Conservation (phyloP, 2,113 vertebrate genomes). For the Coreoperca whiteheadi region DNA sequence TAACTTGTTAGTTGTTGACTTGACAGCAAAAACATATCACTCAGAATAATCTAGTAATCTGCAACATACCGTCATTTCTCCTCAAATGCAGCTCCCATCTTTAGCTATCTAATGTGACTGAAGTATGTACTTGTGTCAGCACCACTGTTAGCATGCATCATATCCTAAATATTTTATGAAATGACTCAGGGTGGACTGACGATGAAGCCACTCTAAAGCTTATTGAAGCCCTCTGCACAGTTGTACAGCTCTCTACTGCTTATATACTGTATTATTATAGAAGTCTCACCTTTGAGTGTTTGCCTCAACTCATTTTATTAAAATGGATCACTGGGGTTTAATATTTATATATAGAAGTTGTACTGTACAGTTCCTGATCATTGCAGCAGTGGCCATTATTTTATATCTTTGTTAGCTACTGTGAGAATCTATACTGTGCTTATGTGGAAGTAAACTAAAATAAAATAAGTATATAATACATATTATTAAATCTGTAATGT, state of each 20-base stretch:
- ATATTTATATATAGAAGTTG: conserved; percentile 25
- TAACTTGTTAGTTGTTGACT: not conserved
- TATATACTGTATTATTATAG: not conserved
- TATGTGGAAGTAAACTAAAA: not conserved
- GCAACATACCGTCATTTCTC: not conserved
- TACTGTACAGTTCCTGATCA: not conserved
- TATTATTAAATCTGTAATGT: not conserved
- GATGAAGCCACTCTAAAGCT: conserved; percentile 34
- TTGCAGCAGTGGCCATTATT: not conserved
- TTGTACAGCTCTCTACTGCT: conserved; percentile 22
- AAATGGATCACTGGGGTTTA: conserved; percentile 29
- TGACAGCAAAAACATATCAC: not conserved
- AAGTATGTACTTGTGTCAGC: conserved; percentile 46
- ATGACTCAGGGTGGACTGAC: conserved; percentile 31
- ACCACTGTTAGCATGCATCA: conserved; percentile 42
- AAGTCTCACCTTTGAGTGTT: conserved; percentile 8
- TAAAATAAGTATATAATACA: not conserved
- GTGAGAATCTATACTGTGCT: not conserved
- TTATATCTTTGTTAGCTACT: not conserved
- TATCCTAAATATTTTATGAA: conserved; percentile 66
- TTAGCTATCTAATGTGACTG: conserved; percentile 27
- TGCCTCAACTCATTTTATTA: conserved; percentile 29
- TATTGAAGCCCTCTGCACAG: conserved; percentile 23
- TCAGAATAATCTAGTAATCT: not conserved
- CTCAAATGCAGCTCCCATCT: not conserved